phyloP scores from a whole-genome alignment of 2,888 invertebrate genomes.

The Folsomia candida region DNA sequence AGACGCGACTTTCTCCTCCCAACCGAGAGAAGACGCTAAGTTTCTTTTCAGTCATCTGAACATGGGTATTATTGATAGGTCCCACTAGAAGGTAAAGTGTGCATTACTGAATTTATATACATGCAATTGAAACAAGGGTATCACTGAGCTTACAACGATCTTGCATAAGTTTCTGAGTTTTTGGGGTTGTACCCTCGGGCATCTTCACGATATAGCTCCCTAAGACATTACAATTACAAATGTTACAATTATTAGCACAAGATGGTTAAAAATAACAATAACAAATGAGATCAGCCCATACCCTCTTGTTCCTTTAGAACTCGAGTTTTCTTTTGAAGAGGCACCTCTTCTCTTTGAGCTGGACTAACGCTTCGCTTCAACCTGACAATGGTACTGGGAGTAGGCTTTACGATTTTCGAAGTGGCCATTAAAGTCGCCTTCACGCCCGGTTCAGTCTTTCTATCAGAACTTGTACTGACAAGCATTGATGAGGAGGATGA shows the following conservation, averaged over 20 bases:
- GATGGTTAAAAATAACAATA: not conserved
- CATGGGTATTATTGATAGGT: conserved; percentile 15
- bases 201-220: conserved; percentile 57
- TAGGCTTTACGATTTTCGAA: not conserved
- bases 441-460: too few relatives aligned
- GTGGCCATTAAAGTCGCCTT: too few relatives aligned
- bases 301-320: conserved; percentile 60
- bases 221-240: not conserved
- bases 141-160: conserved; percentile 19
- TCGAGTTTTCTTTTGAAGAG: conserved; percentile 54
- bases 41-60: conserved; percentile 51
- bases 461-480: not conserved
- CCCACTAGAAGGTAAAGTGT: conserved; percentile 35
- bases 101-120: not conserved
- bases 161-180: conserved; percentile 54
- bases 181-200: conserved; percentile 56
- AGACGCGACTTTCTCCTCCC: conserved; percentile 58
- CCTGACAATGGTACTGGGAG: not conserved
- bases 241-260: too few relatives aligned
- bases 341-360: conserved; percentile 52
- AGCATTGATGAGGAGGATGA: not conserved
- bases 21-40: conserved; percentile 59
- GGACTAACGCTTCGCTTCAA: conserved; percentile 1
- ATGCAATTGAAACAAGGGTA: not conserved
- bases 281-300: conserved; percentile 41